These are phyloP conservation scores for Aulostomus chinensis DNA, from an alignment of 2,797 vertebrate species.

Conservation along the genomic window DNA sequence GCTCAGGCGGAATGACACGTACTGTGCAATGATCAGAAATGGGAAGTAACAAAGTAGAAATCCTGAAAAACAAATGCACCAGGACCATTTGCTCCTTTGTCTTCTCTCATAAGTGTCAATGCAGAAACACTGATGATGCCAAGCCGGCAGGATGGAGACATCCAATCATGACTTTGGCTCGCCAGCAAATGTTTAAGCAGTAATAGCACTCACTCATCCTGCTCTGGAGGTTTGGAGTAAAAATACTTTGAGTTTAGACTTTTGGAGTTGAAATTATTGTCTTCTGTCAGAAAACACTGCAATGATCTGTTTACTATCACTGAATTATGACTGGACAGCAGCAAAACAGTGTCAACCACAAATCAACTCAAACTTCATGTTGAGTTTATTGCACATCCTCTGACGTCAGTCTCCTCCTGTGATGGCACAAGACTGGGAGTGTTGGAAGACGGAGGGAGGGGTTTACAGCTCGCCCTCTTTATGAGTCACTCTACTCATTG, in stretches of 20 bases:
- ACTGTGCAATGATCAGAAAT: no score
- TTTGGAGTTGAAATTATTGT: conserved; percentile 31
- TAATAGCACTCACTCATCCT: conserved; percentile 49
- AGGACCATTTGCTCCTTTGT: conserved; percentile 25
- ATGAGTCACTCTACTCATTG: no score
- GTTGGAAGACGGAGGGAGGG: no score
- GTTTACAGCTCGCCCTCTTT: no score
- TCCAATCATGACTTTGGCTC: conserved; percentile 52
- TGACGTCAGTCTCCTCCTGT: no score
- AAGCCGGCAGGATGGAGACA: conserved; percentile 30
- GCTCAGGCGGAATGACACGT: no score
- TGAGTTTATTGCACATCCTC: no score
- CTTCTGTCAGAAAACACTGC: conserved; percentile 25
- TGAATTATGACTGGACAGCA: conserved; percentile 1
- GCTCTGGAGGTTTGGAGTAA: conserved; percentile 34
- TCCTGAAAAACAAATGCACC: no score
- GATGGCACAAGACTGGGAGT: no score
- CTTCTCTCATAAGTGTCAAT: conserved; percentile 30
- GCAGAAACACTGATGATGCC: conserved; percentile 37
- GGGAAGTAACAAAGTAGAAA: no score
- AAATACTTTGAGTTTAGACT: conserved; percentile 46
- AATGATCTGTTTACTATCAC: conserved; percentile 11
- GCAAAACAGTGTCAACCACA: no score
- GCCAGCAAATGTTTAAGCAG: conserved; percentile 41
- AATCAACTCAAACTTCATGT: no score